Conservation (phyloP, 2,888 invertebrate genomes). For the Dryadula phaetusa region DNA sequence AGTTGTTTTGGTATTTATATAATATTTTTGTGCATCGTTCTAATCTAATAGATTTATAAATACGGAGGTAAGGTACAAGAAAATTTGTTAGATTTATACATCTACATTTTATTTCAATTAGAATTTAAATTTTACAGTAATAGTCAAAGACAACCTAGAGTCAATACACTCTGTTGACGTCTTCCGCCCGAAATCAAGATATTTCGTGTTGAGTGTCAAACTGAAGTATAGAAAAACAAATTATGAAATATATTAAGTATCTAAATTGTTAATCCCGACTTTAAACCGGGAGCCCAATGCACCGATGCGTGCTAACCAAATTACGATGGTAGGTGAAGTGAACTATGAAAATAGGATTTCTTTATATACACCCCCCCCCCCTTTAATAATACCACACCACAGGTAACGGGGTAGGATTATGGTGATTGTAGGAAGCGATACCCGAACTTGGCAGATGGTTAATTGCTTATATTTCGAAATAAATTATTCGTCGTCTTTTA, state of each 20-base stretch:
- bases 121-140: too few species aligned
- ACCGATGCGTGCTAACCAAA: slow-evolving; percentile 77
- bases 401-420: slow-evolving; percentile 72
- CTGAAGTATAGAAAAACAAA: not conserved
- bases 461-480: slow-evolving; percentile 36
- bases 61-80: too few species aligned
- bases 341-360: slow-evolving; percentile 85
- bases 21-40: too few species aligned
- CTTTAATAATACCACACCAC: slow-evolving; percentile 57
- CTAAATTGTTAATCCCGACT: slow-evolving; percentile 52
- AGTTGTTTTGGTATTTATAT: too few species aligned
- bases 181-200: too few species aligned
- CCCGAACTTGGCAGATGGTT: slow-evolving; percentile 40
- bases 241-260: slow-evolving; percentile 54
- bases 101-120: too few species aligned
- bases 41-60: too few species aligned
- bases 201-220: too few species aligned
- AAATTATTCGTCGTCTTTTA: not conserved
- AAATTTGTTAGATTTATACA: too few species aligned
- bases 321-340: slow-evolving; percentile 79
- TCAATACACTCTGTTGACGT: too few species aligned
- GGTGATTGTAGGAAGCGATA: slow-evolving; percentile 75
- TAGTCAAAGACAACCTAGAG: too few species aligned
- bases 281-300: slow-evolving; percentile 75
- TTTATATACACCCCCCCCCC: slow-evolving; percentile 57